Percentiles rank a stretch among this genome's conserved stretches.
Evolutionary conservation across 2,113 vertebrate genomes (phyloP).

Genomic region (Ifrita kowaldi): DNA sequence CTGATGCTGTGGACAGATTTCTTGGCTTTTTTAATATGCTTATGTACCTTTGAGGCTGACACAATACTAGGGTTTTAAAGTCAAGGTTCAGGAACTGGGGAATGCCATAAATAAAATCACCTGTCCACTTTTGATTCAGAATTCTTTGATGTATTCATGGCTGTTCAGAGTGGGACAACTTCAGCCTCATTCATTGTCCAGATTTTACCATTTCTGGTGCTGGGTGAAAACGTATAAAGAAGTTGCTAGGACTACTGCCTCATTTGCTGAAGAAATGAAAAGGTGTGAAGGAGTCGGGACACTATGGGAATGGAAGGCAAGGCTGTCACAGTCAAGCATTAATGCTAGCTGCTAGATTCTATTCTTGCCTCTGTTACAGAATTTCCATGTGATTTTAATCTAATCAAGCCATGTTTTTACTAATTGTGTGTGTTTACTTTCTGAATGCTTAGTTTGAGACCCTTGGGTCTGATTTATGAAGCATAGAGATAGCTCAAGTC

Average conservation of each 20-base stretch:
- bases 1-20: background rate
- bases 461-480: conserved; percentile 36
- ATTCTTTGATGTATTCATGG: background rate
- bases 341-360: background rate
- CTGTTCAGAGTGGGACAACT: background rate
- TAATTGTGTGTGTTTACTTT: conserved; percentile 13
- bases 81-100: background rate
- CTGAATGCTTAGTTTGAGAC: background rate
- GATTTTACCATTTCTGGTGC: background rate
- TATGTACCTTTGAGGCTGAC: background rate
- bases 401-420: conserved; percentile 16
- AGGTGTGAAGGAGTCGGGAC: rapidly evolving
- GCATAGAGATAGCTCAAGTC: background rate
- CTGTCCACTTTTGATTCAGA: background rate
- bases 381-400: background rate
- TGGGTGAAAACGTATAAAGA: background rate
- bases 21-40: background rate
- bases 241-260: background rate
- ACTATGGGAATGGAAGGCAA: background rate
- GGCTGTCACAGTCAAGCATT: background rate
- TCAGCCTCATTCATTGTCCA: background rate
- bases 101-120: background rate
- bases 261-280: background rate
- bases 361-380: background rate
- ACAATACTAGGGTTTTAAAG: background rate